phyloP scores from a whole-genome alignment of 2,888 invertebrate species.

The Andrena chrysosceles region DNA sequence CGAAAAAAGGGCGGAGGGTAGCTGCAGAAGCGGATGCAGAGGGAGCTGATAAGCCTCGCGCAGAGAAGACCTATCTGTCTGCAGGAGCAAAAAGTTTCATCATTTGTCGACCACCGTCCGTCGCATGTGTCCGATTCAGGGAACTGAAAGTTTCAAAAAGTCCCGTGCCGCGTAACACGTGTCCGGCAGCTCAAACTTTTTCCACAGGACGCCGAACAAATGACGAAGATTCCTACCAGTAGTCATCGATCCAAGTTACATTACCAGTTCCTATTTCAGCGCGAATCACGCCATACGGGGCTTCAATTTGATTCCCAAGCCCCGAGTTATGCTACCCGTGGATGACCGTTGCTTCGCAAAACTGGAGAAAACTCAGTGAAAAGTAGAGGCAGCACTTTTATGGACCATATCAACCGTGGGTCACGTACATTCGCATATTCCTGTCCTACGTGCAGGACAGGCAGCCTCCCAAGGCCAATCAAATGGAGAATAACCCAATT shows the following conservation, averaged over 20 bases:
- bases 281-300: constrained; percentile 28
- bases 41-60: constrained; percentile 11
- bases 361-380: constrained; percentile 18
- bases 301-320: constrained; percentile 46
- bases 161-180: constrained; percentile 51
- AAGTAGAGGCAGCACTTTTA: constrained; percentile 44
- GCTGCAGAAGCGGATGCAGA: constrained; percentile 25
- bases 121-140: constrained; percentile 33
- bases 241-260: constrained; percentile 50
- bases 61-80: constrained; percentile 24
- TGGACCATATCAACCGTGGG: constrained; percentile 27
- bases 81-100: constrained; percentile 67
- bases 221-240: constrained; percentile 44
- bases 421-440: constrained; percentile 31
- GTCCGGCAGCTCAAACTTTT: constrained; percentile 56
- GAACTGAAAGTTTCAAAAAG: constrained; percentile 52
- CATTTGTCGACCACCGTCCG: constrained; percentile 58
- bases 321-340: constrained; percentile 22
- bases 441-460: constrained; percentile 1
- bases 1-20: neutral
- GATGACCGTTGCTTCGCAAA: constrained; percentile 29
- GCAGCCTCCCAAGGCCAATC: constrained; percentile 2
- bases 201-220: constrained; percentile 24
- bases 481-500: constrained; percentile 6
- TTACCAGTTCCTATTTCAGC: constrained; percentile 22